phyloP scores from a whole-genome alignment of 2,113 vertebrate species.

The Eretmochelys imbricata region DNA sequence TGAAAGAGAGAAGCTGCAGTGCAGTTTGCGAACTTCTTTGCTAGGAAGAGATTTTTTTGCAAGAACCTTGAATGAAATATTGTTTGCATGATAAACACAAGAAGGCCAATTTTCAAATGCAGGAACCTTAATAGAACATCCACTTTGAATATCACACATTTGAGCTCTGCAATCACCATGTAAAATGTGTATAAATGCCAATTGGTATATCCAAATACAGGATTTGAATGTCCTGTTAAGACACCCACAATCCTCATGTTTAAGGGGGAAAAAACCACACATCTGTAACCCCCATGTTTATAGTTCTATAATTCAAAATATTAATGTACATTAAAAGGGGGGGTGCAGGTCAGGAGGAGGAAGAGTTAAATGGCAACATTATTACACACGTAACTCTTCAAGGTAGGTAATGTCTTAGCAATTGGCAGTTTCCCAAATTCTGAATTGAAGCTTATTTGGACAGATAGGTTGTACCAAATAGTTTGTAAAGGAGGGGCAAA shows the following conservation, averaged over 20 bases:
- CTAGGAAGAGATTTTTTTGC: neutral
- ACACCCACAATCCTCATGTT: neutral
- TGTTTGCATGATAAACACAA: neutral
- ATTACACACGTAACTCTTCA: neutral
- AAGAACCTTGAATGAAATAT: neutral
- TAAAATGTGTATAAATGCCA: neutral
- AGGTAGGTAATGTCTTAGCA: neutral
- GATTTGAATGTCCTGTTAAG: neutral
- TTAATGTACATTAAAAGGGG: neutral
- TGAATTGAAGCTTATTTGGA: neutral
- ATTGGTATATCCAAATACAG: neutral
- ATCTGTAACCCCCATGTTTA: neutral
- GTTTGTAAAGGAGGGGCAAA: neutral
- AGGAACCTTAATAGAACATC: neutral
- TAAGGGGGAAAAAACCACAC: neutral
- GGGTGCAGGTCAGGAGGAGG: neutral
- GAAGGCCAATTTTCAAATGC: neutral
- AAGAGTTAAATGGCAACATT: neutral
- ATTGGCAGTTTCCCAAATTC: neutral
- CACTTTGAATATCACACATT: neutral
- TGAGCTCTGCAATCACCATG: neutral
- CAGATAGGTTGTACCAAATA: neutral
- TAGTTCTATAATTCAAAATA: neutral
- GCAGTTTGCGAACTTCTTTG: neutral
- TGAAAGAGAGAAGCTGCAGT: neutral